A percentile compares a stretch with the other conserved stretches of the same genome.
Evolutionary conservation across 1,140 invertebrate genomes (phyloP).

Genomic region (Sarcophaga peregrina): DNA sequence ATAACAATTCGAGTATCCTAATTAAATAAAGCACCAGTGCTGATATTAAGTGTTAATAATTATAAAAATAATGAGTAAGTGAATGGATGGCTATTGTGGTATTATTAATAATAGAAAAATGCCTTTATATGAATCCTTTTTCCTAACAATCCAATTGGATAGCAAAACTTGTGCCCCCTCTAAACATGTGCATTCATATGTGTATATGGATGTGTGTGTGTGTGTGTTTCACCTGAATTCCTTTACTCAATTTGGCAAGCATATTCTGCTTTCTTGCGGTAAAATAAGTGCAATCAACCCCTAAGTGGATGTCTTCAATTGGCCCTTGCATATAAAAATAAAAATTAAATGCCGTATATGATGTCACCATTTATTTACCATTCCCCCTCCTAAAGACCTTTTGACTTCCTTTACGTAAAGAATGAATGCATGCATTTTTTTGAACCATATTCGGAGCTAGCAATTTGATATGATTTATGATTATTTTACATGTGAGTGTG

Average conservation of each 20-base stretch:
- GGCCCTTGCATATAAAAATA: not conserved
- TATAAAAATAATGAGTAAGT: not conserved
- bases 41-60: not conserved
- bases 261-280: not conserved
- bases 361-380: not conserved
- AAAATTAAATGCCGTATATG: slow-evolving; percentile 4
- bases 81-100: not conserved
- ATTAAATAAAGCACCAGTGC: no score
- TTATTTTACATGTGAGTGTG: not conserved
- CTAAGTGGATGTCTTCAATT: not conserved
- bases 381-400: not conserved
- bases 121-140: no score
- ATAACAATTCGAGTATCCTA: not conserved
- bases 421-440: not conserved
- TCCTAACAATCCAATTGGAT: not conserved
- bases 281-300: not conserved
- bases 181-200: not conserved
- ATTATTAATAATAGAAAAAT: not conserved
- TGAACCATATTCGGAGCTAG: not conserved
- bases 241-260: not conserved
- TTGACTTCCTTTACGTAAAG: not conserved
- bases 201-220: not conserved
- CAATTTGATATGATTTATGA: not conserved
- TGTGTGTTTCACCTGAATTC: not conserved
- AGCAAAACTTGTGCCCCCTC: not conserved